Conservation (phyloP, 2,797 vertebrate species). For the Peromyscus nudipes region DNA sequence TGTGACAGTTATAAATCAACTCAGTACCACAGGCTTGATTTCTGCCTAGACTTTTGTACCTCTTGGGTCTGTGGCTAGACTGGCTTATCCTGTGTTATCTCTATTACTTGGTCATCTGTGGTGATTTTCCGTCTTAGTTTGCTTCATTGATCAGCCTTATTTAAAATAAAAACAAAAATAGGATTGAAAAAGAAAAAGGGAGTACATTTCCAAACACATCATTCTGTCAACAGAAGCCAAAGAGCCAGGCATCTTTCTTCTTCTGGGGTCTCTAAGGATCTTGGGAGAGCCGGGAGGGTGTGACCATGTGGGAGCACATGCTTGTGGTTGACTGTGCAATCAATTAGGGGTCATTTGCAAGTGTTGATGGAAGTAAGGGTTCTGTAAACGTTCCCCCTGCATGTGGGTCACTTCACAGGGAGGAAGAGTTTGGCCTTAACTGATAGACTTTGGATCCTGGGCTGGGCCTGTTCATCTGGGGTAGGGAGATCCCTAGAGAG, state of each 20-base stretch:
- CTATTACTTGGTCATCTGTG: too few species aligned
- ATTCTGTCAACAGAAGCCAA: not conserved
- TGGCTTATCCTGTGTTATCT: not conserved
- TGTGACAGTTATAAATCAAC: not conserved
- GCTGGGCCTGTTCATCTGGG: not conserved
- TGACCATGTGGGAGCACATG: not conserved
- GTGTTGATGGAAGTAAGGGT: not conserved
- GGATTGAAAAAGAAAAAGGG: not conserved
- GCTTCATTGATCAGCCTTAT: not conserved
- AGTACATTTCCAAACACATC: not conserved
- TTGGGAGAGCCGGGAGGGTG: not conserved
- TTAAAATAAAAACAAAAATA: slow-evolving; percentile 38
- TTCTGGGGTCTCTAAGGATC: not conserved
- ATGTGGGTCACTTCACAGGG: not conserved
- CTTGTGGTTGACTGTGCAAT: not conserved
- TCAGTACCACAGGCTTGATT: not conserved
- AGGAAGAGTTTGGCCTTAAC: not conserved
- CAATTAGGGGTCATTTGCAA: not conserved
- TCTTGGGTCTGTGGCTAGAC: not conserved
- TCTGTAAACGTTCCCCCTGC: not conserved
- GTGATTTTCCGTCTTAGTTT: not conserved
- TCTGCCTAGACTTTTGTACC: not conserved
- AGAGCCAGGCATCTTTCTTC: not conserved
- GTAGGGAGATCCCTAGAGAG: not conserved
- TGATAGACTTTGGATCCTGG: not conserved